Evolutionary conservation across 1,140 invertebrate genomes (phyloP).

Genomic region (Brachionus angularis): DNA sequence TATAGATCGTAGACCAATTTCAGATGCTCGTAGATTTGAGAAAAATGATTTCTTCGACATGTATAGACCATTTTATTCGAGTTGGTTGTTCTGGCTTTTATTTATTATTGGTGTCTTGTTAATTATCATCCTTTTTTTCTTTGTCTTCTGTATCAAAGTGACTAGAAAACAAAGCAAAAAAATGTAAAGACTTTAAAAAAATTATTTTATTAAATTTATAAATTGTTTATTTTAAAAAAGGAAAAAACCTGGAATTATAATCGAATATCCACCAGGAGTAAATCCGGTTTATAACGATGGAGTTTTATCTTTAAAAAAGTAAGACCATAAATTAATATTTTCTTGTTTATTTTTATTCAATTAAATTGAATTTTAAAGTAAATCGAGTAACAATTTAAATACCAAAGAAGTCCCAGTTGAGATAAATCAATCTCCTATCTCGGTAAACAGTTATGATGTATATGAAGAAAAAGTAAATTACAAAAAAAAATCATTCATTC

Average conservation of each 20-base stretch:
- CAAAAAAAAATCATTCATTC: too few species aligned
- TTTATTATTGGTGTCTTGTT: slow-evolving; percentile 25
- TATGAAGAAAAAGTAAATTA: slow-evolving; percentile 39
- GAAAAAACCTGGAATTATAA: slow-evolving; percentile 37
- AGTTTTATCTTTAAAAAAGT: slow-evolving; percentile 24
- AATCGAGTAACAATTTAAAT: too few species aligned
- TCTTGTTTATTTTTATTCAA: not conserved
- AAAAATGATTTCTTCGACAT: not conserved
- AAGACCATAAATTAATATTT: too few species aligned
- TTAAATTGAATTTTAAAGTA: not conserved
- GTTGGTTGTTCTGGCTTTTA: slow-evolving; percentile 35
- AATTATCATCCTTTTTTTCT: slow-evolving; percentile 7
- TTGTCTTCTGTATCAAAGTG: slow-evolving; percentile 28
- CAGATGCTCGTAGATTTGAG: not conserved
- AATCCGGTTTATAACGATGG: slow-evolving; percentile 41
- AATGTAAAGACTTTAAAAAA: not conserved
- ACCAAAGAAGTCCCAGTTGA: slow-evolving; percentile 6
- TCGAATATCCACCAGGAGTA: slow-evolving; percentile 41
- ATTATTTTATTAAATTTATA: not conserved
- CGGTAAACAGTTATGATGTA: not conserved
- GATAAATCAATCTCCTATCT: not conserved
- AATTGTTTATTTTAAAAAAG: not conserved
- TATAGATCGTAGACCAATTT: not conserved
- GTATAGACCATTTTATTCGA: slow-evolving; percentile 30
- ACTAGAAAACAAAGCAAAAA: slow-evolving; percentile 6